These are phyloP conservation scores for Sebastes aleutianus DNA, from an alignment of 2,797 vertebrate genomes.

Conservation along the genomic window DNA sequence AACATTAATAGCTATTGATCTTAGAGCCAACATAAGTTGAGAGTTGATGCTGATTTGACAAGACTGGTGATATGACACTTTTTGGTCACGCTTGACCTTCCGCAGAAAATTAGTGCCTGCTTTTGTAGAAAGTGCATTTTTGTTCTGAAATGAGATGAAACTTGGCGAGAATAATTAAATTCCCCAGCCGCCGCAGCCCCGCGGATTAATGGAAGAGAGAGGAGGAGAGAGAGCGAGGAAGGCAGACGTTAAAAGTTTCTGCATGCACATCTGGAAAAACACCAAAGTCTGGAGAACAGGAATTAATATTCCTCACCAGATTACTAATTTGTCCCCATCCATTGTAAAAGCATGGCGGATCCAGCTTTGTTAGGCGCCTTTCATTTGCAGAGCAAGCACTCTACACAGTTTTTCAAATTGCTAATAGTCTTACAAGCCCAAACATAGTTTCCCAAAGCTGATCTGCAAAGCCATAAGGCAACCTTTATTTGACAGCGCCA, in stretches of 20 bases:
- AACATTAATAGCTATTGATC: slow-evolving; percentile 74
- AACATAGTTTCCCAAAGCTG: slow-evolving; percentile 27
- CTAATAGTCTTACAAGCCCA: slow-evolving; percentile 36
- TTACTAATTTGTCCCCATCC: slow-evolving; percentile 57
- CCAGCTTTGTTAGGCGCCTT: slow-evolving; percentile 47
- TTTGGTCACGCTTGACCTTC: slow-evolving; percentile 60
- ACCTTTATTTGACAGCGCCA: slow-evolving; percentile 12
- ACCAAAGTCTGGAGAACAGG: slow-evolving; percentile 46
- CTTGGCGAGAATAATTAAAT: slow-evolving; percentile 65
- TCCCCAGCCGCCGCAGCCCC: slow-evolving; percentile 4
- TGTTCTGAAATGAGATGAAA: slow-evolving; percentile 57
- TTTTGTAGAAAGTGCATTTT: slow-evolving; percentile 63
- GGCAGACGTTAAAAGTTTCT: slow-evolving; percentile 36
- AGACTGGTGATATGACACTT: slow-evolving; percentile 62
- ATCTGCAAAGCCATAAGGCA: slow-evolving; percentile 28
- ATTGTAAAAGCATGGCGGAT: slow-evolving; percentile 44
- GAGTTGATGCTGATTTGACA: slow-evolving; percentile 70
- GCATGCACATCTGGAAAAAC: slow-evolving; percentile 59
- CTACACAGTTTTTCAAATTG: slow-evolving; percentile 35
- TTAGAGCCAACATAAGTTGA: slow-evolving; percentile 45
- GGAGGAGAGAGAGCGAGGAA: not conserved
- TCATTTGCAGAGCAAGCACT: slow-evolving; percentile 53
- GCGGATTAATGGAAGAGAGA: slow-evolving; percentile 56
- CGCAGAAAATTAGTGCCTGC: slow-evolving; percentile 42
- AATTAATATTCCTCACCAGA: slow-evolving; percentile 58